phyloP scores from a whole-genome alignment of 2,888 invertebrate genomes.

The Leptopilina syphax region DNA sequence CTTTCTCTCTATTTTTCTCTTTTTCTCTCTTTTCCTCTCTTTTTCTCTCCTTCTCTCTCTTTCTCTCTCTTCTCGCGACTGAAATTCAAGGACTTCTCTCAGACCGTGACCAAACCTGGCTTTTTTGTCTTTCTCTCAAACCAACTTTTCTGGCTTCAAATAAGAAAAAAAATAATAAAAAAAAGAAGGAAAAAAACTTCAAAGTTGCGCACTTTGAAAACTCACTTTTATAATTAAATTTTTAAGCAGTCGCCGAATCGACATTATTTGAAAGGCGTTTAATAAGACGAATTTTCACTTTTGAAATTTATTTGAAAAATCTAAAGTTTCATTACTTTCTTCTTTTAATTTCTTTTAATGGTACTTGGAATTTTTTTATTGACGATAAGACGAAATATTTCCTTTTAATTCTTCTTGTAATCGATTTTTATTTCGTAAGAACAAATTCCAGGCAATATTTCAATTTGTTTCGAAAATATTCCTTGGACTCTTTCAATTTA shows the following conservation, averaged over 20 bases:
- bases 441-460: too few relatives aligned
- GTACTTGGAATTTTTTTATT: too few relatives aligned
- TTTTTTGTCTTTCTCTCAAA: constrained; percentile 10
- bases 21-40: too few relatives aligned
- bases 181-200: neutral
- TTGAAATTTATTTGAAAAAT: neutral
- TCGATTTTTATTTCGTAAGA: too few relatives aligned
- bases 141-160: constrained; percentile 20
- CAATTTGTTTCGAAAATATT: too few relatives aligned
- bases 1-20: too few relatives aligned
- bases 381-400: too few relatives aligned
- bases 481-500: too few relatives aligned
- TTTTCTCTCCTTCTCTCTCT: too few relatives aligned
- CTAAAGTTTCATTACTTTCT: neutral
- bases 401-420: too few relatives aligned
- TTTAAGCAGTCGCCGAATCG: constrained; percentile 7
- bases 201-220: constrained; percentile 15
- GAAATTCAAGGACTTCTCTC: constrained; percentile 29
- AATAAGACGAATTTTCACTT: neutral
- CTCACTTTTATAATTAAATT: constrained; percentile 19
- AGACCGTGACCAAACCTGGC: constrained; percentile 10
- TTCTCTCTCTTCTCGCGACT: neutral
- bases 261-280: constrained; percentile 8
- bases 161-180: neutral
- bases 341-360: too few relatives aligned